Evolutionary conservation across 92 coral and sea anemone genomes (phyloP).

Genomic region (Desmophyllum pertusum): DNA sequence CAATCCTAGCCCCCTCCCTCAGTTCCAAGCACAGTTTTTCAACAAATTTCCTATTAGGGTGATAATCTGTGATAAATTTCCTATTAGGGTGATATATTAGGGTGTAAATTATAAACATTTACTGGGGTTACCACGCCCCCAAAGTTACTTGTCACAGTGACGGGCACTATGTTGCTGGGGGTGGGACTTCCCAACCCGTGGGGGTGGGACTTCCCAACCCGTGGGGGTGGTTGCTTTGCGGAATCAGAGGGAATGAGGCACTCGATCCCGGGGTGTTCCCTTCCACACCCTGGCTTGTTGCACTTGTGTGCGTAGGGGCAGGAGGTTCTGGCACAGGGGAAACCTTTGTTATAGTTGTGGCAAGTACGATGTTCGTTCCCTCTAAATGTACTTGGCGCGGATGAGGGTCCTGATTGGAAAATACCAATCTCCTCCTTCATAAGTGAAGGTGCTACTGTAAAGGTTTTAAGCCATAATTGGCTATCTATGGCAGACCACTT

Average conservation of each 20-base stretch:
- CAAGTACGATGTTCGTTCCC: constrained; percentile 26
- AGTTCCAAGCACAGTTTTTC: constrained; percentile 3
- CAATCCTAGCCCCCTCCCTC: constrained; percentile 27
- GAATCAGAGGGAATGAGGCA: background rate
- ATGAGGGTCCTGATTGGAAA: constrained; percentile 50
- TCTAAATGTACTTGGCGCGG: constrained; percentile 22
- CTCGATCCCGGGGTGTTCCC: constrained; percentile 22
- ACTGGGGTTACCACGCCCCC: constrained; percentile 17
- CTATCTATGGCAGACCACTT: background rate
- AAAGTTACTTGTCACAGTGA: background rate
- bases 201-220: background rate
- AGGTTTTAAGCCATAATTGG: constrained; percentile 39
- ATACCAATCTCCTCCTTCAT: constrained; percentile 24
- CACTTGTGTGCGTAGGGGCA: constrained; percentile 40
- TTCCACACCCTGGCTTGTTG: constrained; percentile 12
- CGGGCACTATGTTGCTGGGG: background rate
- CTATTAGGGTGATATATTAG: too few species aligned
- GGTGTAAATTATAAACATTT: too few species aligned
- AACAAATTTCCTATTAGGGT: constrained; percentile 30
- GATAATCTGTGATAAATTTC: too few species aligned
- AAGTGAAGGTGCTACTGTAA: constrained; percentile 10
- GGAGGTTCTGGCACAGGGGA: constrained; percentile 32
- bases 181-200: background rate
- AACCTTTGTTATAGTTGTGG: constrained; percentile 38
- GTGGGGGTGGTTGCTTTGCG: background rate